Evolutionary conservation across 2,797 vertebrate genomes (phyloP).

Genomic region (Saxicola maurus): DNA sequence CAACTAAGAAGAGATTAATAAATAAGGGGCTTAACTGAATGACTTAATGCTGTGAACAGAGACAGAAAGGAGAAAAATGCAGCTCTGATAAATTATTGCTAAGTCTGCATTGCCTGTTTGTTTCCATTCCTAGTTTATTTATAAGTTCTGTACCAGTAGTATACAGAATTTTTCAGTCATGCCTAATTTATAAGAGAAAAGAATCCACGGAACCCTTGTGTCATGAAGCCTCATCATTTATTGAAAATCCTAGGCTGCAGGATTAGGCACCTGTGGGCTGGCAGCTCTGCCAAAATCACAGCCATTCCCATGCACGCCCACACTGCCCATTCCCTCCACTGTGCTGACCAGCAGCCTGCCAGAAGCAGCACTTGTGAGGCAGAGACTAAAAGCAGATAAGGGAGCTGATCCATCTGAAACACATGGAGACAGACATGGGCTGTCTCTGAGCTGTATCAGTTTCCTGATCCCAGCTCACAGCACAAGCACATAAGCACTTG

Average conservation of each 20-base stretch:
- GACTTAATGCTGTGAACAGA: not conserved
- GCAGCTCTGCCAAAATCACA: not conserved
- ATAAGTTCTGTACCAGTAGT: slow-evolving; percentile 1
- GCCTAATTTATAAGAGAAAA: slow-evolving; percentile 27
- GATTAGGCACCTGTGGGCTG: not conserved
- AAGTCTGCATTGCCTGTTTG: not conserved
- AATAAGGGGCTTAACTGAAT: not conserved
- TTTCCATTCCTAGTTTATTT: slow-evolving; percentile 45
- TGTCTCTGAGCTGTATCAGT: not conserved
- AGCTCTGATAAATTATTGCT: not conserved
- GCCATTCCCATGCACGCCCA: not conserved
- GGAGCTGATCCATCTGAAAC: not conserved
- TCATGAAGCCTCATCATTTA: slow-evolving; percentile 14
- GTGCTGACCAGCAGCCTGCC: not conserved
- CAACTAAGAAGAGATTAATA: not conserved
- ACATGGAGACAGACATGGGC: not conserved
- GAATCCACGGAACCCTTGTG: not conserved
- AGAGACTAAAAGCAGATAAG: not conserved
- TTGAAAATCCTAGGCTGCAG: not conserved
- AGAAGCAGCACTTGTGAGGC: not conserved
- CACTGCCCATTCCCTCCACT: rapidly evolving
- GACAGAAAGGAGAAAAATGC: not conserved
- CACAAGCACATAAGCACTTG: not conserved
- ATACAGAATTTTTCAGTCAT: slow-evolving; percentile 13
- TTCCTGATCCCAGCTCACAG: not conserved